A percentile compares a stretch with the other conserved stretches of the same genome.
Conservation (phyloP, 2,888 invertebrate genomes). For the Drosophila gaucha region DNA sequence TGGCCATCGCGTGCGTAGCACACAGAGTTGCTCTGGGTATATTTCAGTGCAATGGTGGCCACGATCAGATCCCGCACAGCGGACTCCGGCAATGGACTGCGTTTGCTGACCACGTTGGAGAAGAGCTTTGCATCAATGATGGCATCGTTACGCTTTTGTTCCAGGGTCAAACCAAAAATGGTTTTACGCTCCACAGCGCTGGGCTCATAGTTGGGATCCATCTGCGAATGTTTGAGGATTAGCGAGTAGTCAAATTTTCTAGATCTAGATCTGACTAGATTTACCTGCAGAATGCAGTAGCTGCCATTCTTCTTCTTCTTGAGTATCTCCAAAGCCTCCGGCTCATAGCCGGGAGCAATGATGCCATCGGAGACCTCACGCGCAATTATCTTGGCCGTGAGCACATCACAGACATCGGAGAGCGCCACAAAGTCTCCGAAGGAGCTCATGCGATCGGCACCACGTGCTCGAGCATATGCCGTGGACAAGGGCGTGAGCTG, state of each 20-base stretch:
- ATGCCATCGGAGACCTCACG: constrained; percentile 99
- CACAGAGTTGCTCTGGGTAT: constrained; percentile 99
- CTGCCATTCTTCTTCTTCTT: constrained; percentile 97
- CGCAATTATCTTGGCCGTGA: constrained; percentile 96
- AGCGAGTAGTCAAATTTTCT: not conserved
- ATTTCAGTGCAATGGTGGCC: constrained; percentile 98
- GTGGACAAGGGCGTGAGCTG: constrained; percentile 92
- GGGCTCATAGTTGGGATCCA: constrained; percentile 94
- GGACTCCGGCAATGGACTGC: constrained; percentile 88
- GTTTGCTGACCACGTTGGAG: constrained; percentile 91
- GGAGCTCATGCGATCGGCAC: constrained; percentile 99
- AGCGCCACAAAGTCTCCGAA: constrained; percentile 99
- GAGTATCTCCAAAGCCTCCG: constrained; percentile 93
- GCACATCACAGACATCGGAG: constrained; percentile 94
- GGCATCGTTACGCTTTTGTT: constrained; percentile 96
- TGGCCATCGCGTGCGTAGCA: constrained; percentile 95
- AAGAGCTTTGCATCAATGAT: constrained; percentile 92
- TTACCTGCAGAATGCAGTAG: constrained; percentile 94
- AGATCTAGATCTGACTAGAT: accelerated
- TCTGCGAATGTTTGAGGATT: constrained; percentile 85
- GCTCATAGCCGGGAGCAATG: constrained; percentile 95
- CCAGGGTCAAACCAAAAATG: constrained; percentile 93
- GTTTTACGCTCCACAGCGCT: constrained; percentile 92
- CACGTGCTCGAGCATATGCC: constrained; percentile 98
- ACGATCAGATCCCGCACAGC: constrained; percentile 96